Conservation (phyloP, 2,888 invertebrate species). For the Doris montereyensis region DNA sequence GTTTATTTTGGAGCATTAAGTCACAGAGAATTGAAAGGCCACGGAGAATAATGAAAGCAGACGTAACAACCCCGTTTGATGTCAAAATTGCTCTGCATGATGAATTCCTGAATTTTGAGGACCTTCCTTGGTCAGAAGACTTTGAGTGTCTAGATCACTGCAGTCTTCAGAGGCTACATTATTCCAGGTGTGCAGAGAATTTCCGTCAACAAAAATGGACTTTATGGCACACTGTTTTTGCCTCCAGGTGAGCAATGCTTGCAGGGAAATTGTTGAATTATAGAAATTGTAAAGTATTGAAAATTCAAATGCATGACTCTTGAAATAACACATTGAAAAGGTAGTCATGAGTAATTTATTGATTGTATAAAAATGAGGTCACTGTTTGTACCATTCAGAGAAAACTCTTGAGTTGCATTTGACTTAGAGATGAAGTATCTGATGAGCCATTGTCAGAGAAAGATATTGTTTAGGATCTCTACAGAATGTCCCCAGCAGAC, state of each 20-base stretch:
- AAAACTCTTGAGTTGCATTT: too few species aligned
- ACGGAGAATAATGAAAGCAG: conserved; percentile 50
- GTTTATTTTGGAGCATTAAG: conserved; percentile 59
- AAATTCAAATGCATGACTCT: too few species aligned
- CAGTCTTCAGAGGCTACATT: conserved; percentile 27
- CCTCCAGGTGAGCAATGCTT: conserved; percentile 43
- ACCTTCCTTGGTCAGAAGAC: conserved; percentile 8
- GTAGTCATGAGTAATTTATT: too few species aligned
- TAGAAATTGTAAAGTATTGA: too few species aligned
- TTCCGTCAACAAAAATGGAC: conserved; percentile 36
- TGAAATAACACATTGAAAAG: too few species aligned
- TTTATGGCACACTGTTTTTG: conserved; percentile 41
- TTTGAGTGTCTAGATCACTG: background rate
- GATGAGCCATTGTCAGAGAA: too few species aligned
- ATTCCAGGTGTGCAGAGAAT: conserved; percentile 34
- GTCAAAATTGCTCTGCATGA: conserved; percentile 48
- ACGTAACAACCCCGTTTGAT: conserved; percentile 52
- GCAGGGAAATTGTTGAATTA: too few species aligned
- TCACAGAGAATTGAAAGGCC: conserved; percentile 42
- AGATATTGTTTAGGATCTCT: too few species aligned
- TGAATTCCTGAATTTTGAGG: conserved; percentile 43
- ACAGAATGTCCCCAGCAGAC: too few species aligned
- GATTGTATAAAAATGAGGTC: too few species aligned
- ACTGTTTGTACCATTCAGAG: too few species aligned
- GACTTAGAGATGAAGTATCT: too few species aligned